Conservation (phyloP, 2,797 vertebrate genomes). For the Aeoliscus strigatus region DNA sequence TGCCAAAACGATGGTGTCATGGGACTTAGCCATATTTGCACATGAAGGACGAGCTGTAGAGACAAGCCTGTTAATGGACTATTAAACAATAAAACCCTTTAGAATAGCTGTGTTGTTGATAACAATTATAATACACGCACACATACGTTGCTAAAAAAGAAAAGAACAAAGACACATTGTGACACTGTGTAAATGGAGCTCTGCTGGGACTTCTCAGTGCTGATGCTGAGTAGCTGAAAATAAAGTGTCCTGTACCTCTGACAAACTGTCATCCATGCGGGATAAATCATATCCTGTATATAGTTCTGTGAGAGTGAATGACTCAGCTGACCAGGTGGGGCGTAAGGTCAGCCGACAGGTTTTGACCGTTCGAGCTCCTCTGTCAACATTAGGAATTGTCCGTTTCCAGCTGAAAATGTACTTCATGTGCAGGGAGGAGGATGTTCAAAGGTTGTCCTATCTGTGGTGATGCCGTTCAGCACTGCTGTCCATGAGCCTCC, state of each 20-base stretch:
- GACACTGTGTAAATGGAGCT: conserved; percentile 13
- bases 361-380: conserved; percentile 62
- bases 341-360: conserved; percentile 77
- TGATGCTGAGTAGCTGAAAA: conserved; percentile 52
- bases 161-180: conserved; percentile 17
- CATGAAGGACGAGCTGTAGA: too few species aligned
- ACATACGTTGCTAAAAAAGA: background rate
- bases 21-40: too few species aligned
- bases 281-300: conserved; percentile 68
- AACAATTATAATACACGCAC: too few species aligned
- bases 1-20: too few species aligned
- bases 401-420: conserved; percentile 64
- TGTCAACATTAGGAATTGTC: conserved; percentile 75
- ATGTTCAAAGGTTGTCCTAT: too few species aligned
- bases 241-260: conserved; percentile 51
- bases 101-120: too few species aligned
- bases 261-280: conserved; percentile 49
- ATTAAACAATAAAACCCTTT: too few species aligned
- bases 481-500: too few species aligned
- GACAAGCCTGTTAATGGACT: too few species aligned
- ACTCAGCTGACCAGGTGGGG: conserved; percentile 34
- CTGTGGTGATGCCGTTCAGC: too few species aligned
- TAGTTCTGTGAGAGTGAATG: conserved; percentile 48
- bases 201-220: conserved; percentile 38
- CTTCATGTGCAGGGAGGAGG: conserved; percentile 38